These are phyloP conservation scores for Brachionus sp. DNA, from an alignment of 1,140 invertebrate species.

Conservation along the genomic window DNA sequence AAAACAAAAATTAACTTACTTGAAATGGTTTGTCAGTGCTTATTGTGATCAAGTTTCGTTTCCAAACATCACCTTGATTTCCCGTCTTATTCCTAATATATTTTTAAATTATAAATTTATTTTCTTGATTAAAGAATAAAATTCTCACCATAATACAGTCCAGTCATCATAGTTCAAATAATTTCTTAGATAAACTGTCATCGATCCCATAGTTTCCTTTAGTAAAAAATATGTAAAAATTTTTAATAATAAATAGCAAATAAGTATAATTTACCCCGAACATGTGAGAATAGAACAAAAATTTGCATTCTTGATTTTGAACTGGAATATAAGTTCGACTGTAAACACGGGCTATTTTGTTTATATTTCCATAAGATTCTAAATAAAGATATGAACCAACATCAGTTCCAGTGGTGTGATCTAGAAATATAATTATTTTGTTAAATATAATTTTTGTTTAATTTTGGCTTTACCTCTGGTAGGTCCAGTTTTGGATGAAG, in stretches of 20 bases:
- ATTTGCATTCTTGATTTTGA: not conserved
- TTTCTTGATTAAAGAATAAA: not conserved
- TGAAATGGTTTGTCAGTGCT: slow-evolving; percentile 9
- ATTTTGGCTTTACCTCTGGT: not conserved
- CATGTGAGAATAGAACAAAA: slow-evolving; percentile 46
- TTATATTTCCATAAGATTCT: slow-evolving; percentile 48
- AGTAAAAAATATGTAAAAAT: not conserved
- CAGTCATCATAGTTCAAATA: not conserved
- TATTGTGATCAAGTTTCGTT: not conserved
- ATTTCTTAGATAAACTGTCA: slow-evolving; percentile 10
- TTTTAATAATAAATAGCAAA: not conserved
- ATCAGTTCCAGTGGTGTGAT: slow-evolving; percentile 40
- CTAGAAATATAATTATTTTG: slow-evolving; percentile 61
- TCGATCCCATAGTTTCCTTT: slow-evolving; percentile 5
- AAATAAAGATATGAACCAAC: slow-evolving; percentile 43
- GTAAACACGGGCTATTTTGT: slow-evolving; percentile 50
- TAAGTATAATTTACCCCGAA: not conserved
- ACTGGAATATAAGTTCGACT: slow-evolving; percentile 48
- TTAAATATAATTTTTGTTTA: slow-evolving; percentile 72
- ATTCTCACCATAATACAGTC: not conserved
- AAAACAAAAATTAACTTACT: not conserved
- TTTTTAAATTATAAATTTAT: not conserved
- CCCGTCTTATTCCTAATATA: not conserved
- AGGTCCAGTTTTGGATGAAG: slow-evolving; percentile 35
- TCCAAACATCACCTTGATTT: slow-evolving; percentile 37